phyloP scores from a whole-genome alignment of 2,113 vertebrate genomes.

The Microtus pennsylvanicus region DNA sequence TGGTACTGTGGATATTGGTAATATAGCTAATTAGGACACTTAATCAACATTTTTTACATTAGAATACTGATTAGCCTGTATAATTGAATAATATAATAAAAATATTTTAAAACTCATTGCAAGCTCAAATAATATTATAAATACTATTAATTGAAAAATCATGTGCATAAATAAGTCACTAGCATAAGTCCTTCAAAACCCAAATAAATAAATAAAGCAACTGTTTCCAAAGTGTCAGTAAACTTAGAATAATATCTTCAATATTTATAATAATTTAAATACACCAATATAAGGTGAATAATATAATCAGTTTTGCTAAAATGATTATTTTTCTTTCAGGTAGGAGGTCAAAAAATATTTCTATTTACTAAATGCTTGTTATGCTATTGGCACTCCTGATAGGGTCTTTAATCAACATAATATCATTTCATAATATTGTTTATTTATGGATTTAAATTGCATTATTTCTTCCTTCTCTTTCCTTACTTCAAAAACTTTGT shows the following conservation, averaged over 20 bases:
- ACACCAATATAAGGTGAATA: background rate
- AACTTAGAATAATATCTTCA: background rate
- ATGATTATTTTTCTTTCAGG: background rate
- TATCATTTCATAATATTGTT: too few species aligned
- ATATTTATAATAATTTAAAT: background rate
- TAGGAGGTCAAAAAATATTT: background rate
- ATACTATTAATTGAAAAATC: background rate
- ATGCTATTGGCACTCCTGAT: too few species aligned
- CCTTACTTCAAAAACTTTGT: too few species aligned
- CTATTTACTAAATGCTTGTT: too few species aligned
- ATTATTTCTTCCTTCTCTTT: too few species aligned
- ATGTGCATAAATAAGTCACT: background rate
- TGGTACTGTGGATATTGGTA: background rate
- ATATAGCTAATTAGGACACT: background rate
- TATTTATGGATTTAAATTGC: too few species aligned
- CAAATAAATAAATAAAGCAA: background rate
- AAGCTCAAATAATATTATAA: background rate
- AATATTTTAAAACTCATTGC: background rate
- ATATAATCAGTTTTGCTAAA: background rate
- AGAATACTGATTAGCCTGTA: background rate
- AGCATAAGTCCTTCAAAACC: background rate
- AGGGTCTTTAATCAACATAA: too few species aligned
- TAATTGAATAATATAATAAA: background rate
- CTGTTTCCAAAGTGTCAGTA: background rate
- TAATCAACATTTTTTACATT: background rate